Percentiles rank a stretch among this genome's conserved stretches.
These are phyloP conservation scores for Anadara kagoshimensis DNA, from an alignment of 1,140 invertebrate species.

Conservation along the genomic window DNA sequence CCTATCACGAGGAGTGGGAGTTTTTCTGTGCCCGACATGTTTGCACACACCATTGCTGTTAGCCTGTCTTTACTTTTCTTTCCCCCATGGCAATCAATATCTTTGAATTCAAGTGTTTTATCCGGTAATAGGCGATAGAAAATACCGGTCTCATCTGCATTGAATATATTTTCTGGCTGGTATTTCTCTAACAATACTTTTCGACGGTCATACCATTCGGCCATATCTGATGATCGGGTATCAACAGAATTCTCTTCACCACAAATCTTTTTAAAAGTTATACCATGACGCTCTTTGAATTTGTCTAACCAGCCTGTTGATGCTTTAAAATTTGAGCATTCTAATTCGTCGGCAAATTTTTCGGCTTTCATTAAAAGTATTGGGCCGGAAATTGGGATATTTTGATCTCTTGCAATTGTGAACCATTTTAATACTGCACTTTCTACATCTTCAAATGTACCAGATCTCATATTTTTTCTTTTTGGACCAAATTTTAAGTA, in stretches of 20 bases:
- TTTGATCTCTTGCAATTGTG: conserved; percentile 1
- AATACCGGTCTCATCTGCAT: conserved; percentile 41
- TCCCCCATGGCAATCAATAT: conserved; percentile 39
- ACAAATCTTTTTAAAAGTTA: conserved; percentile 27
- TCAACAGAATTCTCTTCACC: conserved; percentile 22
- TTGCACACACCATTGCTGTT: conserved; percentile 71
- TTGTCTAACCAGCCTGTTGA: conserved; percentile 26
- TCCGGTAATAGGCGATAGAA: conserved; percentile 39
- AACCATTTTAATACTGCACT: conserved; percentile 20
- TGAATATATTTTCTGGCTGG: conserved; percentile 59
- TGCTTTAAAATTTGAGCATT: conserved; percentile 18
- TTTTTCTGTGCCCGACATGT: conserved; percentile 74
- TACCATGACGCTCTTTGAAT: conserved; percentile 18
- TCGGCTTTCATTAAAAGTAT: conserved; percentile 9
- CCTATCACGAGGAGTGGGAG: conserved; percentile 74
- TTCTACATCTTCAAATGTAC: conserved; percentile 17
- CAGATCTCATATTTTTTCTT: conserved; percentile 13
- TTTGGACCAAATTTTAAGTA: conserved; percentile 19
- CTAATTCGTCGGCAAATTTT: conserved; percentile 21
- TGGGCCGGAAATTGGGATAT: conserved; percentile 20
- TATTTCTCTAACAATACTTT: conserved; percentile 45
- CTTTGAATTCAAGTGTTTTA: conserved; percentile 35
- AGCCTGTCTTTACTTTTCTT: conserved; percentile 74
- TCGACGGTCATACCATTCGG: conserved; percentile 3
- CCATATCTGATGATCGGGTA: background rate